These are phyloP conservation scores for Drosophila diplacantha DNA, from an alignment of 2,888 invertebrate genomes.

Conservation along the genomic window DNA sequence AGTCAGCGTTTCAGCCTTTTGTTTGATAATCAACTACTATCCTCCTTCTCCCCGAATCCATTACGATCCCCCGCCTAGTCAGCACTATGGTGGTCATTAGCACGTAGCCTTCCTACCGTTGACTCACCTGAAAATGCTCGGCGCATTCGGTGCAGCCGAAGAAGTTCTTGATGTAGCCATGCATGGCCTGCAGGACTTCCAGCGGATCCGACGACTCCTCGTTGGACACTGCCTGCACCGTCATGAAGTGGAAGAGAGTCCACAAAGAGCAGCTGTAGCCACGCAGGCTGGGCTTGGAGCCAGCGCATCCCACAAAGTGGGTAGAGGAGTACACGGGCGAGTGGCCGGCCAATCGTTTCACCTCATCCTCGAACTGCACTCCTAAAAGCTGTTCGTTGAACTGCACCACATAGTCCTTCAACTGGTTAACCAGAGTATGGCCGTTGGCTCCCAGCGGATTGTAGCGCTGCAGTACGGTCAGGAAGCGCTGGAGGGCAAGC, in stretches of 20 bases:
- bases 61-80: slow-evolving; percentile 18
- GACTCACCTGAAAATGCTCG: slow-evolving; percentile 86
- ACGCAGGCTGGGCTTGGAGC: slow-evolving; percentile 84
- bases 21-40: slow-evolving; percentile 30
- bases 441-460: slow-evolving; percentile 88
- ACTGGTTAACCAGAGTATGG: slow-evolving; percentile 81
- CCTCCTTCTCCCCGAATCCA: slow-evolving; percentile 3
- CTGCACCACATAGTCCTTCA: slow-evolving; percentile 80
- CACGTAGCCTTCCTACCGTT: slow-evolving; percentile 31
- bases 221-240: slow-evolving; percentile 84
- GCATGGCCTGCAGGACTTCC: slow-evolving; percentile 88
- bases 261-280: slow-evolving; percentile 97
- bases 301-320: slow-evolving; percentile 89
- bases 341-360: slow-evolving; percentile 80
- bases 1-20: slow-evolving; percentile 27
- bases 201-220: slow-evolving; percentile 80
- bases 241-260: slow-evolving; percentile 95
- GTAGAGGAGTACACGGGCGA: slow-evolving; percentile 79
- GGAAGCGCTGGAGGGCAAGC: slow-evolving; percentile 85
- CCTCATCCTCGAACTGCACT: slow-evolving; percentile 80
- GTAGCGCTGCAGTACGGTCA: slow-evolving; percentile 84
- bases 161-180: slow-evolving; percentile 92
- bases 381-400: slow-evolving; percentile 80
- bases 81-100: slow-evolving; percentile 34
- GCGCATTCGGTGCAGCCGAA: slow-evolving; percentile 96